Base-by-base conservation (phyloP, 2,888 invertebrate genomes). In the Cosmia trapezina region DNA sequence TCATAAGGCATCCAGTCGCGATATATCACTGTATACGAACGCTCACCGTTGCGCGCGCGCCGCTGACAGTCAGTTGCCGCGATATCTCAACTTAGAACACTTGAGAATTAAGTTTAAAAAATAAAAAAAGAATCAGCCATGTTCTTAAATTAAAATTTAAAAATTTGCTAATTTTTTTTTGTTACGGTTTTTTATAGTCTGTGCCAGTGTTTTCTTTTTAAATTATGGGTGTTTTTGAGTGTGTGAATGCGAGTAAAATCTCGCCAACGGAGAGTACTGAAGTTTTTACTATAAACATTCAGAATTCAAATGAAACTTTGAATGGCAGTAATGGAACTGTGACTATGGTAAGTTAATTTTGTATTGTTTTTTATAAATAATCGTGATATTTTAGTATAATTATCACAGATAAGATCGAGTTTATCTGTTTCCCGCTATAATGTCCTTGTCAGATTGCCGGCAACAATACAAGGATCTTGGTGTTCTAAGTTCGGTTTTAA, bases 201-300 rank as follows among this genome's bases (percentile, higher is more conserved):
- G 68, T 81, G 70, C 0, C 14, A 63, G 78, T 82, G 80, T 37
- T 63, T 67, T 56, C 54, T 81, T 76, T 65, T 56, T n/a, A 3
- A 79, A 83, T 71, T 64, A 94, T 94, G 93, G 92, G 94, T 78
- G 94, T 90, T 7, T 87, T 95, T 61, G 93, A 94, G 83, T 95
- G 94, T 91, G 93, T 94, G 4, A 88, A 88, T 61, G 85, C 83
- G 5, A 89, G 86, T 19, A 93, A 90, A 85, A 91, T 94, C 66
- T 87, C 91, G 12, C 83, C 93, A 0, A 93, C 95, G 0, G 93
- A 93, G 3, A 96, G 95, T 75, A 94, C 93, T 0, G 95, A 95
- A 77, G 94, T 95, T 60, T 94, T 96, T 75, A 89, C 93, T 0
- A 91, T 93, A 12, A 92, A 89, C 43, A 87, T 89, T 37, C 63